Conservation (phyloP, 1,140 invertebrate species). For the Probaryconus sp. region DNA sequence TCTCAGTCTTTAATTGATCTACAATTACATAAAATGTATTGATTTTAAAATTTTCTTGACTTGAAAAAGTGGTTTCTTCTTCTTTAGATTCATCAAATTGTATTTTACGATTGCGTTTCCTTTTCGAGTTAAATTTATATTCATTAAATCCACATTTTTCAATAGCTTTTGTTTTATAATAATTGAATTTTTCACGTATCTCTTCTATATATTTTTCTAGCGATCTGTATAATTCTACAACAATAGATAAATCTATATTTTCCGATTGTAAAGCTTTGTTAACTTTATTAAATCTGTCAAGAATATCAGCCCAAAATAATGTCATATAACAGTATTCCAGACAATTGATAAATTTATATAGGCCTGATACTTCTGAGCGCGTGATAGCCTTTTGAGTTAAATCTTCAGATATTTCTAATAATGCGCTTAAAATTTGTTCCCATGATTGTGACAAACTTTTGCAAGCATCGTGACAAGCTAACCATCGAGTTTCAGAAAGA, state of each 20-base stretch:
- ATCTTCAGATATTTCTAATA: slow-evolving; percentile 25
- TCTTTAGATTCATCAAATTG: neutral
- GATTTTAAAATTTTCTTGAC: neutral
- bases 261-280: neutral
- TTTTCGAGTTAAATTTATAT: neutral
- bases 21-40: slow-evolving; percentile 1
- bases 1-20: slow-evolving; percentile 6
- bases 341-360: neutral
- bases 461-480: slow-evolving; percentile 27
- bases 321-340: slow-evolving; percentile 16
- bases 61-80: neutral
- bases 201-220: neutral
- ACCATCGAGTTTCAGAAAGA: slow-evolving; percentile 32
- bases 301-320: slow-evolving; percentile 15
- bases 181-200: neutral
- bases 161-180: neutral
- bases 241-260: slow-evolving; percentile 11
- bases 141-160: neutral
- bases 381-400: slow-evolving; percentile 19
- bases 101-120: neutral
- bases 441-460: slow-evolving; percentile 25
- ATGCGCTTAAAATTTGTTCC: slow-evolving; percentile 8
- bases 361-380: slow-evolving; percentile 26
- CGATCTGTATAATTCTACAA: neutral
- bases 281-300: neutral